Evolutionary conservation across 2,888 invertebrate genomes (phyloP).

Genomic region (Calameuta filiformis): DNA sequence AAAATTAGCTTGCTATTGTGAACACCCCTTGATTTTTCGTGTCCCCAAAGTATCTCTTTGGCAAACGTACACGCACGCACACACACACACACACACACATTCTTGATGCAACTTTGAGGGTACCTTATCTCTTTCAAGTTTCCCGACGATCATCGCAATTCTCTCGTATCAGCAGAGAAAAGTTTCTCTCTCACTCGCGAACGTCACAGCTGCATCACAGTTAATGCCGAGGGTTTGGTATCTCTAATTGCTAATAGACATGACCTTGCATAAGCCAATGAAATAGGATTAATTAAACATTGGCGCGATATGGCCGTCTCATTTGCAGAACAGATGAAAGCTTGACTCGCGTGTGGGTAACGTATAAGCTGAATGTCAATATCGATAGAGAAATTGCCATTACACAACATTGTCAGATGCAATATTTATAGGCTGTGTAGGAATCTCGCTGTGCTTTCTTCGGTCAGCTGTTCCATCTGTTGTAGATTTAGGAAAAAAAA

Average conservation of each 20-base stretch:
- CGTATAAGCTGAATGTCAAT: neutral
- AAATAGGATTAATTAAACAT: neutral
- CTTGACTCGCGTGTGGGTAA: neutral
- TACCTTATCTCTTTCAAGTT: neutral
- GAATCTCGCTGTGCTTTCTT: neutral
- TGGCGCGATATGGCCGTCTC: neutral
- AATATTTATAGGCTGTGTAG: neutral
- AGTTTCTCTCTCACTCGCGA: neutral
- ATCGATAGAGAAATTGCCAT: neutral
- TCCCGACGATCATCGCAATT: neutral
- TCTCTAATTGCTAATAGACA: neutral
- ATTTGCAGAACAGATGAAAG: neutral
- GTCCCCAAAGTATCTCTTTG: too few species aligned
- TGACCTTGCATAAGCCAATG: neutral
- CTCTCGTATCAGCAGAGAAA: neutral
- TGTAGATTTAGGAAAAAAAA: neutral
- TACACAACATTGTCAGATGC: neutral
- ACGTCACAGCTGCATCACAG: neutral
- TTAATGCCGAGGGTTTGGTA: neutral
- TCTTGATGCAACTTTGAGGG: neutral
- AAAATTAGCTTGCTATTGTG: too few species aligned
- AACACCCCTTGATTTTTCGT: too few species aligned
- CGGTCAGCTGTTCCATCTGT: neutral
- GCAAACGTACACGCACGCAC: too few species aligned
- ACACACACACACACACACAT: accelerated